phyloP scores from a whole-genome alignment of 2,888 invertebrate species.

The Acleris sparsana region DNA sequence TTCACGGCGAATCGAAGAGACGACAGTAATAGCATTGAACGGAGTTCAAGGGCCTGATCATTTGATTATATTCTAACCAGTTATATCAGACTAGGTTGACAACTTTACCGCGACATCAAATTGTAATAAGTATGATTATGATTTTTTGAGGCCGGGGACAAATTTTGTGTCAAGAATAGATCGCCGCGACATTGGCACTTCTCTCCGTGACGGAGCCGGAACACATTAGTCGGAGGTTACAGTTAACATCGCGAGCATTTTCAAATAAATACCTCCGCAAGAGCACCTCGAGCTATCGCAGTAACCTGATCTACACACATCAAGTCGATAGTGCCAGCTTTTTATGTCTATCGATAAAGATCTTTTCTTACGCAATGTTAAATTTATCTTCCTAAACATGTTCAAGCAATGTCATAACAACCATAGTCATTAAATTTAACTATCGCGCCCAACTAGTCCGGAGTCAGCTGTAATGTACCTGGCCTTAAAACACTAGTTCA shows the following conservation, averaged over 20 bases:
- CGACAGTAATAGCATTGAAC: background rate
- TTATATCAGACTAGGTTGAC: background rate
- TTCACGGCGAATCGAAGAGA: constrained; percentile 2
- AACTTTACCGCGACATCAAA: background rate
- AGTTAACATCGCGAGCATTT: constrained; percentile 14
- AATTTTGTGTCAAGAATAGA: constrained; percentile 27
- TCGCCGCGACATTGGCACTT: constrained; percentile 32
- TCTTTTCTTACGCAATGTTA: constrained; percentile 29
- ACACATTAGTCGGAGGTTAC: constrained; percentile 28
- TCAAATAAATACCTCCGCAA: constrained; percentile 10
- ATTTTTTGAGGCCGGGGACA: constrained; percentile 16
- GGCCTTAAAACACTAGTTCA: constrained; percentile 30
- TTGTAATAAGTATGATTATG: background rate
- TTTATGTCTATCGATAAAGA: constrained; percentile 29
- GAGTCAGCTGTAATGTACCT: constrained; percentile 24
- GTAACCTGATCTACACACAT: constrained; percentile 30
- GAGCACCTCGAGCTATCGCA: constrained; percentile 15
- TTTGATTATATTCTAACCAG: background rate
- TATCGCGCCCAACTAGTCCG: constrained; percentile 22
- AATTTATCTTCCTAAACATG: constrained; percentile 27
- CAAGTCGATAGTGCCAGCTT: constrained; percentile 24
- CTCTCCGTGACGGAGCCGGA: constrained; percentile 18
- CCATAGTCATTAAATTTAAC: constrained; percentile 33
- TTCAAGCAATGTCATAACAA: constrained; percentile 34
- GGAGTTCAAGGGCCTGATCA: constrained; percentile 15